Base-by-base conservation (phyloP, 2,113 vertebrate species). In the Pelusios castaneus region DNA sequence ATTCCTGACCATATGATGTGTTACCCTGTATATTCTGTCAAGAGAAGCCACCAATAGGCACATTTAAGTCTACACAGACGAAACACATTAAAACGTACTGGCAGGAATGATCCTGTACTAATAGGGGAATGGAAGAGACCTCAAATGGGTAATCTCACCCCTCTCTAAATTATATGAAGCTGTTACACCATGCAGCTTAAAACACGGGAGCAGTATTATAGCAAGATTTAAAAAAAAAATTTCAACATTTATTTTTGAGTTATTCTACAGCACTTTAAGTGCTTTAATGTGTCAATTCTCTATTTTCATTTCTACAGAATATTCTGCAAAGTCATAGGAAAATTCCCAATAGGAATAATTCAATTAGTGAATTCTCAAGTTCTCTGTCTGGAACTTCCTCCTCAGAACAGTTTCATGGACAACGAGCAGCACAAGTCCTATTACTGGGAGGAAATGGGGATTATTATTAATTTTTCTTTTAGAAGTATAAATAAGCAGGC, bases 321-420 rank as follows among this genome's bases (percentile, higher is more conserved):
- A 60, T 21, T 88, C 70, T 55, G 4, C 56, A 52, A 85, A 83
- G 49, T 24, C 78, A 90, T n/a, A 93, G 89, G 89, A 94, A 84
- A 27, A 34, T 70, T 45, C 34, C 52, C 56, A 77, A 47, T 77
- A 85, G 88, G 4, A 92, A 29, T n/a, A 91, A 90, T 91, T 96
- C 76, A 92, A 97, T 85, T 83, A 49, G 21, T 45, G 82, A 87
- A 7, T 85, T 89, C 38, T 82, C 38, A 85, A 87, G 5, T 87
- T 88, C 38, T 82, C 34, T 80, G 80, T 55, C 87, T 90, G 31
- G 82, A 94, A 90, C 95, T 89, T 55, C 90, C 90, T 86, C 56
- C 56, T 54, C 43, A 75, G 56, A 90, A 90, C 5, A 94, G 70
- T 47, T 96, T 93, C 94, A 97, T 94, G 67, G 73, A 90, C 76